Base-by-base conservation (phyloP, 2,888 invertebrate genomes). In the Lasiommata megera region DNA sequence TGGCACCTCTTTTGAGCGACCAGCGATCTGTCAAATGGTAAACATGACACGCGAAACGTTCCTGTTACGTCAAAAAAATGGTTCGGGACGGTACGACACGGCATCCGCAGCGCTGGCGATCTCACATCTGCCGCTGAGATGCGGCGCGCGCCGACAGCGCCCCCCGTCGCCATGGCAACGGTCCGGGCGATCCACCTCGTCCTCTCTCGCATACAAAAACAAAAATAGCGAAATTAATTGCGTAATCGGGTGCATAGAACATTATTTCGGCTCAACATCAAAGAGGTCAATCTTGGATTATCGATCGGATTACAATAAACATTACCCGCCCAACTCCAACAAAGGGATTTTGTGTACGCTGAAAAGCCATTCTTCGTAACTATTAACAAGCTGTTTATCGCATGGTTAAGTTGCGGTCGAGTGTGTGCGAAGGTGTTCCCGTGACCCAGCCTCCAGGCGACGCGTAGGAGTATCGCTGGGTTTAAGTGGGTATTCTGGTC, bases 221-320 rank as follows among this genome's bases (percentile, higher is more conserved):
- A 88, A 86, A 88, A 89, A 88, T 88, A 88, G 85, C 85, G 77
- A 85, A 52, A 88, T 86, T 88, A 86, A 87, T 87, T 84, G 80
- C 86, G 84, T 83, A 87, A 87, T 82, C 81, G 80, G 80, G 82
- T 80, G 72, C 76, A 72, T 77, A 81, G 74, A 80, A 79, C 76
- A 78, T 46, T 31, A n/a, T 79, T 82, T 79, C 79, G 52, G 48
- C 50, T 50, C 54, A 76, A 78, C 76, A 73, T 80, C 76, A 80
- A 83, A 81, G 79, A 73, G 72, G 34, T 58, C 47, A 54, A 12
- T 18, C 23, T 34, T 34, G 1, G 12, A 12, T 17, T 12, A 23
- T 2, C 5, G 23, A 3, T 23, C n/a, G n/a, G n/a, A n/a, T n/a
- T n/a, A n/a, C n/a, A n/a, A n/a, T n/a, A n/a, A n/a, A n/a, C n/a